phyloP scores from a whole-genome alignment of 1,140 invertebrate species.

The Arion vulgaris region DNA sequence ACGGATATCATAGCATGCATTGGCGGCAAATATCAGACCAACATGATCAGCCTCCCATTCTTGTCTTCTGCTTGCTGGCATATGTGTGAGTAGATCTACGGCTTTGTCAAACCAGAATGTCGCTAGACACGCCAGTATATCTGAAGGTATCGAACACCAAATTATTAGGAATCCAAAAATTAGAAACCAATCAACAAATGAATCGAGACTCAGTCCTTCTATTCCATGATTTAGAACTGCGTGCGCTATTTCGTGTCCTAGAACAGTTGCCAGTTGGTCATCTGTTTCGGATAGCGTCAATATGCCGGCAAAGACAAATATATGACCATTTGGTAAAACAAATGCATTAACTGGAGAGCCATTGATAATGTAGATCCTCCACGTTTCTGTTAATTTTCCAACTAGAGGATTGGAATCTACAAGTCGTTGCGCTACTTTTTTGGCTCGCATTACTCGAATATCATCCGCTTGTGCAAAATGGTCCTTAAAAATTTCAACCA shows the following conservation, averaged over 20 bases:
- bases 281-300: conserved; percentile 76
- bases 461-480: conserved; percentile 68
- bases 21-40: conserved; percentile 78
- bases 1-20: conserved; percentile 79
- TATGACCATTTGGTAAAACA: conserved; percentile 77
- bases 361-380: conserved; percentile 75
- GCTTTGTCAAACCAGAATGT: conserved; percentile 18
- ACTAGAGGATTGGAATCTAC: conserved; percentile 73
- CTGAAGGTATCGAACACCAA: conserved; percentile 77
- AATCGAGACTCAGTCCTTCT: conserved; percentile 75
- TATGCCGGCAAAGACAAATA: conserved; percentile 78
- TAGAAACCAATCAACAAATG: conserved; percentile 74
- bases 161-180: conserved; percentile 75
- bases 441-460: conserved; percentile 67
- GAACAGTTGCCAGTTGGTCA: conserved; percentile 77
- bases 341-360: conserved; percentile 74
- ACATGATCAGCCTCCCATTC: conserved; percentile 81
- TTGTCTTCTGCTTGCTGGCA: conserved; percentile 77
- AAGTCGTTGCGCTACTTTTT: conserved; percentile 67
- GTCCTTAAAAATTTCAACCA: conserved; percentile 62
- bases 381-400: conserved; percentile 72
- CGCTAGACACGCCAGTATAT: conserved; percentile 74
- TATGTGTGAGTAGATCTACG: conserved; percentile 68
- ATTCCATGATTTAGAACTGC: conserved; percentile 77
- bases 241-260: conserved; percentile 82